Base-by-base conservation (phyloP, 1,140 invertebrate genomes). In the Temnothorax longispinosus region DNA sequence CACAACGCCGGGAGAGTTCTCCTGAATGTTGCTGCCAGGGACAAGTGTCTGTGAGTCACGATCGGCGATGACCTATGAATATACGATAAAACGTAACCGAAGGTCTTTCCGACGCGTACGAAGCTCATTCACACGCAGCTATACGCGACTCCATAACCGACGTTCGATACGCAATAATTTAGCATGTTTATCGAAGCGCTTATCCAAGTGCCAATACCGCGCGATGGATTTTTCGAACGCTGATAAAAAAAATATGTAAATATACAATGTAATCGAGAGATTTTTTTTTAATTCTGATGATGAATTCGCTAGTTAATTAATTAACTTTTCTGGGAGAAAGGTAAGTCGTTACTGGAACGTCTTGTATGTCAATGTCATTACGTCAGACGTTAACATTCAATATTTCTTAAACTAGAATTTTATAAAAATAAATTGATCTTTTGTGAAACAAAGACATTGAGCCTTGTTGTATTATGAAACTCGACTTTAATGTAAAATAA, bases 11-110 rank as follows among this genome's bases (percentile, higher is more conserved):
- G 21, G 71, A 76, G 65, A 85, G 56, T 77, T 88, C 75, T 76
- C 80, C 41, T 85, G 87, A 85, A 71, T 62, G 74, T 85, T 77
- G 65, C 56, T 72, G 87, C 62, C 86, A 80, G 72, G 72, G 87
- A 88, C 88, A 81, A 85, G 78, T 35, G 35, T 35, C 58, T 44
- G 41, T 88, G 88, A 89, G 62, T 88, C 80, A 85, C 72, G 88
- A 85, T 71, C 65, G 87, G 44, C 78, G 72, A 64, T 74, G 87
- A 89, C 77, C 87, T 88, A 88, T 87, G 87, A 58, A 64, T 52
- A 44, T 58, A 67, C 81, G 81, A 67, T 78, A 76, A 52, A 81
- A 54, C 47, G 80, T 58, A 54, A 27, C 58, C 38, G 72, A 88
- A 72, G 87, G 72, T 74, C 78, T 62, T 77, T 74, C 15, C 69